Conservation (phyloP, 2,888 invertebrate species). For the Rambutsinella grinnellia region DNA sequence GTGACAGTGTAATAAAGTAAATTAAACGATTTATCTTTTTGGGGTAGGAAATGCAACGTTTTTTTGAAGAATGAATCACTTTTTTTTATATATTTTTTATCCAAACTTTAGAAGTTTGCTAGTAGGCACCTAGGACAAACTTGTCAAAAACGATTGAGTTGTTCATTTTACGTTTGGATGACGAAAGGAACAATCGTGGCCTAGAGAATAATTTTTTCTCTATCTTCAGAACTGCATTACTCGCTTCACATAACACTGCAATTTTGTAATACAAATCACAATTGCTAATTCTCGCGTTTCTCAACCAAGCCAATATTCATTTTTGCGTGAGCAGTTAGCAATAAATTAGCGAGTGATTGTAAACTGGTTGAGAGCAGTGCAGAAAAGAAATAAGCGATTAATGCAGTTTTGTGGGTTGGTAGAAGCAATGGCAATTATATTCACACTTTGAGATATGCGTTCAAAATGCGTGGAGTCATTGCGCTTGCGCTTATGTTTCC, state of each 20-base stretch:
- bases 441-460: not conserved
- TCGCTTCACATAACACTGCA: not conserved
- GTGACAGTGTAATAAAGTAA: no score
- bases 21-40: no score
- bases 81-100: no score
- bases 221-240: not conserved
- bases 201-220: conserved; percentile 29
- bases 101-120: no score
- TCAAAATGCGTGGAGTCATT: not conserved
- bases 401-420: not conserved
- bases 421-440: no score
- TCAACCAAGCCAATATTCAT: conserved; percentile 6
- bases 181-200: conserved; percentile 32
- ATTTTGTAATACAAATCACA: conserved; percentile 28
- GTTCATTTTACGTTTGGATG: no score
- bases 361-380: conserved; percentile 33
- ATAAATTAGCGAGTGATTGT: conserved; percentile 38
- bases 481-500: conserved; percentile 12
- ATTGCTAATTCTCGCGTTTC: conserved; percentile 46
- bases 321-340: not conserved
- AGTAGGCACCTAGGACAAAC: no score
- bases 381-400: not conserved
- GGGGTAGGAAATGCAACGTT: no score
- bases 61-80: no score
- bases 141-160: no score